Base-by-base conservation (phyloP, 1,140 invertebrate genomes). In the Caenorhabditis remanei region DNA sequence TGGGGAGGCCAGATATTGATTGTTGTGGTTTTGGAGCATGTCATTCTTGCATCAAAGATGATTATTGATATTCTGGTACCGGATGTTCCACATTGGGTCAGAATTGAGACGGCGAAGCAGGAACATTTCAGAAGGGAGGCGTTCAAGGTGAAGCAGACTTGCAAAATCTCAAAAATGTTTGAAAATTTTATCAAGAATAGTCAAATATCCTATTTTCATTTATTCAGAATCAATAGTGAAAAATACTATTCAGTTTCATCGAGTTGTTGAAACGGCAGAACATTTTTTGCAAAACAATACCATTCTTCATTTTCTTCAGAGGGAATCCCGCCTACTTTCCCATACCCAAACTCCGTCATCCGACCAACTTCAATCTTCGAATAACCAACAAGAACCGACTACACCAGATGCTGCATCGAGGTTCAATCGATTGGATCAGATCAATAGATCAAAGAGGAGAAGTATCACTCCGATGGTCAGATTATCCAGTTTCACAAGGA, bases 11-110 rank as follows among this genome's bases (percentile, higher is more conserved):
- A 87, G 56, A 88, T 97, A 16, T 92, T 97, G 88, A 96, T 94
- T 58, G 91, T 99, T 91, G 96, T 98, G 2, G 95, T 95, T 19
- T 93, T 96, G 43, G 96, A 94, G 95, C 97, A 99, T 92, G 95
- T 97, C 24, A 96, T 98, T 93, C 93, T 99, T 83, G 95, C 95
- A 16, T 94, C 96, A 91, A 95, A 97, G 91, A 94, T 97, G 87
- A 94, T 95, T 4, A 94, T 98, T 32, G 96, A 96, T 43, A 95
- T 96, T 93, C 95, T 96, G 0, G 96, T 99, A 88, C 97, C 97
- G 0, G 96, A 98, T 93, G 95, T 98, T 89, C 97, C 97, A 4
- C 95, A 95, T 53, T 97, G 96, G 96, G 95, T 99, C 16, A 92
- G 93, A 48, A 93, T 93, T 19, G 93, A 94, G 89, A 94, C 93